Percentiles rank a stretch among this genome's conserved stretches.
These are phyloP conservation scores for Eptesicus fuscus DNA, from an alignment of 2,113 vertebrate species.

Conservation along the genomic window DNA sequence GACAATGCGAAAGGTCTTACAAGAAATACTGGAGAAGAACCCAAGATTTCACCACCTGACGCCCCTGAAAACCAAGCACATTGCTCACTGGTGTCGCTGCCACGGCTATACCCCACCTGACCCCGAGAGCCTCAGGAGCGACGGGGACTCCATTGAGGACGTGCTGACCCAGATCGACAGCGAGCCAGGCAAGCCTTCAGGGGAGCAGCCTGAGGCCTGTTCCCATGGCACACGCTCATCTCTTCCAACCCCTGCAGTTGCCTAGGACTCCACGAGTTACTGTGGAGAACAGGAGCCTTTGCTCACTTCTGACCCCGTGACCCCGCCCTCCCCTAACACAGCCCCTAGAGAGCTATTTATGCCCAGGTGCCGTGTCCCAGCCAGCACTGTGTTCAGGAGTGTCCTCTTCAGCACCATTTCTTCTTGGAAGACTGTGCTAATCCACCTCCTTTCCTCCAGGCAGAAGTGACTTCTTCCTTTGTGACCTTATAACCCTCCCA, in stretches of 20 bases:
- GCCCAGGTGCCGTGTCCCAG: background rate
- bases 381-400: background rate
- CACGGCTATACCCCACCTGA: constrained; percentile 95
- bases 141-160: constrained; percentile 95
- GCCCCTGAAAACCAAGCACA: constrained; percentile 92
- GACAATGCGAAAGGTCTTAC: constrained; percentile 91
- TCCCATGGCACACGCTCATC: too few species aligned
- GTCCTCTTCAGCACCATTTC: background rate
- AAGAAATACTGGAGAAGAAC: constrained; percentile 92
- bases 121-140: constrained; percentile 84
- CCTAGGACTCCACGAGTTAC: background rate
- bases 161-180: constrained; percentile 97
- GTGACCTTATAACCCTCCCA: background rate
- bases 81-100: constrained; percentile 95
- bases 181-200: constrained; percentile 86
- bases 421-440: background rate
- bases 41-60: constrained; percentile 89
- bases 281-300: background rate
- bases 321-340: too few species aligned
- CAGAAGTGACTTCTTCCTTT: background rate
- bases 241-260: background rate
- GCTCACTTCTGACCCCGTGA: background rate
- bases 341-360: background rate
- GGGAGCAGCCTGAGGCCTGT: background rate
- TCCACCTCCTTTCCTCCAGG: background rate